Conservation (phyloP, 2,888 invertebrate species). For the Byasa hedistus region DNA sequence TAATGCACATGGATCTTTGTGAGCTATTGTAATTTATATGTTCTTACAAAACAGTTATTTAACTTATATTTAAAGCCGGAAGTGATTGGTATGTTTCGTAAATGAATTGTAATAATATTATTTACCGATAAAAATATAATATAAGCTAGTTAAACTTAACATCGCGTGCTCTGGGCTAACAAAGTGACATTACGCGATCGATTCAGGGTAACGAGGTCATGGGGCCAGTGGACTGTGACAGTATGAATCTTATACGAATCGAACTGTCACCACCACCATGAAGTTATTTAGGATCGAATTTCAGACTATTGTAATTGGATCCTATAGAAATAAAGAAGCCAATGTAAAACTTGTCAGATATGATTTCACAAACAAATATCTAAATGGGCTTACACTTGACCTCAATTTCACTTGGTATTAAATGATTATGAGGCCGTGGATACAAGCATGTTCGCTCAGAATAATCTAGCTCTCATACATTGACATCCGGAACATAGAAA, state of each 20-base stretch:
- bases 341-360: background rate
- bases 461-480: no score
- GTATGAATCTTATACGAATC: constrained; percentile 32
- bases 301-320: background rate
- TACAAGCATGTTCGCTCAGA: no score
- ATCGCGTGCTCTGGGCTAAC: constrained; percentile 32
- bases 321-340: constrained; percentile 7
- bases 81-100: background rate
- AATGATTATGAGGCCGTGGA: no score
- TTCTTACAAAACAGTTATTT: no score
- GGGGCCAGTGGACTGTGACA: constrained; percentile 46
- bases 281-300: background rate
- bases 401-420: no score
- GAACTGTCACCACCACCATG: constrained; percentile 23
- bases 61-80: no score
- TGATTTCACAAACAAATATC: background rate
- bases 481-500: no score
- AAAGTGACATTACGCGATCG: constrained; percentile 46
- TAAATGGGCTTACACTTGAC: no score
- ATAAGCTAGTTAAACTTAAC: constrained; percentile 17
- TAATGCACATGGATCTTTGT: no score
- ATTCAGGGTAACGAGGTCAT: constrained; percentile 56
- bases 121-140: constrained; percentile 8
- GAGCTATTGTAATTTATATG: no score
- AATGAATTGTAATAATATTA: background rate